Conservation (phyloP, 2,888 invertebrate species). For the Eupithecia inturbata region DNA sequence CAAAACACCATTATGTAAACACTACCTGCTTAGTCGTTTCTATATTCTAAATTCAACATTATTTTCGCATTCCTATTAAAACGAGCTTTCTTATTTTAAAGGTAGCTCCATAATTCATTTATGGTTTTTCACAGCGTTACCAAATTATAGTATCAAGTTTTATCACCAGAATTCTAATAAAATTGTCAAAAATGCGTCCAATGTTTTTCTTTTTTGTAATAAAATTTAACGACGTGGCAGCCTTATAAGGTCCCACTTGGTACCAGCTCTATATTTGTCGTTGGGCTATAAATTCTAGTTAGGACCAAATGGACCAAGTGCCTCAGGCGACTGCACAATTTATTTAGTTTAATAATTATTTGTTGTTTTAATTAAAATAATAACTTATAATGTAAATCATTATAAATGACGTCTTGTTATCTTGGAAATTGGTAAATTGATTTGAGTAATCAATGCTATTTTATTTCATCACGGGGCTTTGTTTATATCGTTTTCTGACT, state of each 20-base stretch:
- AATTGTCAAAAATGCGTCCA: slow-evolving; percentile 10
- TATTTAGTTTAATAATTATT: slow-evolving; percentile 51
- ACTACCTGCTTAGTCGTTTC: background rate
- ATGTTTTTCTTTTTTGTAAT: slow-evolving; percentile 17
- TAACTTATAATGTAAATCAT: slow-evolving; percentile 46
- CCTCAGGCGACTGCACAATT: slow-evolving; percentile 55
- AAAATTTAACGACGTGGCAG: slow-evolving; percentile 35
- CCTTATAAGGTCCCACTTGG: slow-evolving; percentile 44
- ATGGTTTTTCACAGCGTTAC: slow-evolving; percentile 10
- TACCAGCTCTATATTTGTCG: slow-evolving; percentile 56
- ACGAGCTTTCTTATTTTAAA: background rate
- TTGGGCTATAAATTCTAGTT: slow-evolving; percentile 73
- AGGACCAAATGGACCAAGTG: slow-evolving; percentile 58
- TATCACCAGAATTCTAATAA: slow-evolving; percentile 26
- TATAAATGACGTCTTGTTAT: slow-evolving; percentile 41
- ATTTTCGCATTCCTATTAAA: background rate
- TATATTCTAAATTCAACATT: background rate
- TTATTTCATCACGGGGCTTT: background rate
- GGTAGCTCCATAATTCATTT: slow-evolving; percentile 2
- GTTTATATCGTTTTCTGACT: background rate
- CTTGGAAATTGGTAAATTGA: slow-evolving; percentile 38
- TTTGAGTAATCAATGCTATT: slow-evolving; percentile 27
- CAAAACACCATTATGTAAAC: too few relatives aligned
- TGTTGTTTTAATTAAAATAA: slow-evolving; percentile 52
- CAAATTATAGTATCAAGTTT: slow-evolving; percentile 20